Percentiles rank a stretch among this genome's conserved stretches.
These are phyloP conservation scores for Tridacna crocea DNA, from an alignment of 2,888 invertebrate genomes.

Conservation along the genomic window DNA sequence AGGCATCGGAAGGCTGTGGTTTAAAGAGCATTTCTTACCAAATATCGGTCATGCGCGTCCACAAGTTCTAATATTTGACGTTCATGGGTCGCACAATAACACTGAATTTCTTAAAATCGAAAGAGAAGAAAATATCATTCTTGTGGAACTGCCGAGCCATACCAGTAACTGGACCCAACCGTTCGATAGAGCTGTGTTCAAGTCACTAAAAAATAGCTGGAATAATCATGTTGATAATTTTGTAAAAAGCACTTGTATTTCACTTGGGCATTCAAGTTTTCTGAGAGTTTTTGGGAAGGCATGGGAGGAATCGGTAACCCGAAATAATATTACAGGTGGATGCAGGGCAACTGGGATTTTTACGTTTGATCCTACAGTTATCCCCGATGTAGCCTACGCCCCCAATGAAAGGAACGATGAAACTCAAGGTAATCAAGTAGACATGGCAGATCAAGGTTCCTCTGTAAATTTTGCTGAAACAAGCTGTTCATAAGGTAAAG, in stretches of 20 bases:
- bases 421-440: no score
- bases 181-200: slow-evolving; percentile 48
- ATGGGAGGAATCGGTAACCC: slow-evolving; percentile 32
- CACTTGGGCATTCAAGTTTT: slow-evolving; percentile 40
- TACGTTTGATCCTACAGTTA: slow-evolving; percentile 40
- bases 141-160: slow-evolving; percentile 28
- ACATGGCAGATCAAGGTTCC: no score
- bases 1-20: slow-evolving; percentile 34
- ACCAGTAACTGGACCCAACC: slow-evolving; percentile 55
- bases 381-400: slow-evolving; percentile 24
- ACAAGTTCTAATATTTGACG: slow-evolving; percentile 37
- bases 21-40: slow-evolving; percentile 28
- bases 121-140: slow-evolving; percentile 28
- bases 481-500: no score
- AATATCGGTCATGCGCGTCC: slow-evolving; percentile 36
- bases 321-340: slow-evolving; percentile 28
- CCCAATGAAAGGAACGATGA: neutral
- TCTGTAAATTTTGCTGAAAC: no score
- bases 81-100: slow-evolving; percentile 39
- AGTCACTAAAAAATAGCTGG: slow-evolving; percentile 46
- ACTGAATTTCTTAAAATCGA: slow-evolving; percentile 18
- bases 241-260: slow-evolving; percentile 38
- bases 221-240: slow-evolving; percentile 42
- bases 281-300: slow-evolving; percentile 40
- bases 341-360: slow-evolving; percentile 43